These are phyloP conservation scores for Apamea epomidion DNA, from an alignment of 2,888 invertebrate species.

Conservation along the genomic window DNA sequence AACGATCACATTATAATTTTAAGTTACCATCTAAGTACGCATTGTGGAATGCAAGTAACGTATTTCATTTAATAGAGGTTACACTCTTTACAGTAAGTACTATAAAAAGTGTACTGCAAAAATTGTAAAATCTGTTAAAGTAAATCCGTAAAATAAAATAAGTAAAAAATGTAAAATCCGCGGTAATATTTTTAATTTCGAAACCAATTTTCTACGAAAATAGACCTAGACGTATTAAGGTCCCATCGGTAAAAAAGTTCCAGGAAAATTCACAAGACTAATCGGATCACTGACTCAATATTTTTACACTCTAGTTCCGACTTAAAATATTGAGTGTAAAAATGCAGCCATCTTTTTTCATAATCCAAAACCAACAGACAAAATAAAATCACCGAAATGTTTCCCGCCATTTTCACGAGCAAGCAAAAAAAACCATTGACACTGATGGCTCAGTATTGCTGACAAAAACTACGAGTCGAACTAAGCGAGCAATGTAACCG, in stretches of 20 bases:
- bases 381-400: constrained; percentile 8
- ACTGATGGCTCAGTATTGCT: constrained; percentile 31
- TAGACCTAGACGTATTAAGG: background rate
- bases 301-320: background rate
- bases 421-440: constrained; percentile 18
- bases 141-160: background rate
- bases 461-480: constrained; percentile 36
- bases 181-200: background rate
- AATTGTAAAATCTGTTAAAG: background rate
- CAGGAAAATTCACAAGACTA: background rate
- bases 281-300: background rate
- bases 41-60: too few species aligned
- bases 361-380: background rate
- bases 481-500: constrained; percentile 28
- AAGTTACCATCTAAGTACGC: background rate
- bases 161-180: background rate
- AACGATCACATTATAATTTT: background rate
- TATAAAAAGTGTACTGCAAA: background rate
- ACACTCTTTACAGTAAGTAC: too few species aligned
- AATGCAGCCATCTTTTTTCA: background rate
- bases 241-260: background rate
- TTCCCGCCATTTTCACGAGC: constrained; percentile 1
- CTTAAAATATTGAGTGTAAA: constrained; percentile 1
- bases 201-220: background rate
- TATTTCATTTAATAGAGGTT: too few species aligned